These are phyloP conservation scores for Noctilio leporinus DNA, from an alignment of 2,113 vertebrate genomes.

Conservation along the genomic window DNA sequence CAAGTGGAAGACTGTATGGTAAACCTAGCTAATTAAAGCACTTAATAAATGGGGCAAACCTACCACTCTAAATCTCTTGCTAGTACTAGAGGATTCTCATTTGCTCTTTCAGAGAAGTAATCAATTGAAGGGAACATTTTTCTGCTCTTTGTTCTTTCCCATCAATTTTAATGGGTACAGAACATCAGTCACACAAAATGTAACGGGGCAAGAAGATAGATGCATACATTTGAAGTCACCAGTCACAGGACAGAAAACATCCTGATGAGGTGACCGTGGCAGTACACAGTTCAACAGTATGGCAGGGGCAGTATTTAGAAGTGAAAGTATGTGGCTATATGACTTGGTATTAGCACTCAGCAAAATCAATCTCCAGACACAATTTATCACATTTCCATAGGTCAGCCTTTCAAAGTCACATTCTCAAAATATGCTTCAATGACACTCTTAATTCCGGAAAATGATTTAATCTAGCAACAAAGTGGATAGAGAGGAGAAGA, in stretches of 20 bases:
- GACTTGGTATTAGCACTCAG: conserved; percentile 69
- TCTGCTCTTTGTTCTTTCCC: conserved; percentile 86
- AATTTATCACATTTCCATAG: conserved; percentile 64
- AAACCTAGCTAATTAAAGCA: conserved; percentile 58
- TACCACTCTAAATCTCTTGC: conserved; percentile 70
- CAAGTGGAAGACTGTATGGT: conserved; percentile 33
- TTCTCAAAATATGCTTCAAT: conserved; percentile 62
- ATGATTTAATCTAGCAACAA: conserved; percentile 62
- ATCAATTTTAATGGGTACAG: conserved; percentile 93
- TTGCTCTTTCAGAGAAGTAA: conserved; percentile 80
- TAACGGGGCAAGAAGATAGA: conserved; percentile 94
- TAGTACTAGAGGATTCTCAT: conserved; percentile 81
- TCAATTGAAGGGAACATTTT: conserved; percentile 86
- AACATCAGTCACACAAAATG: conserved; percentile 91
- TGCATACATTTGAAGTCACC: conserved; percentile 86
- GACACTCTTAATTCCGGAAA: conserved; percentile 68
- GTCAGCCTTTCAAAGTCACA: conserved; percentile 66
- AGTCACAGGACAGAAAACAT: conserved; percentile 84
- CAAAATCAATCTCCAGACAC: conserved; percentile 73
- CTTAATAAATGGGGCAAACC: conserved; percentile 63
- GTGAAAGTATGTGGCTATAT: conserved; percentile 61
- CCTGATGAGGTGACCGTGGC: conserved; percentile 81
- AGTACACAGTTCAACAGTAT: conserved; percentile 69
- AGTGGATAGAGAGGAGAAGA: conserved; percentile 58
- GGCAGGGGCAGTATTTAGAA: conserved; percentile 77